phyloP scores from a whole-genome alignment of 2,888 invertebrate species.

The Oligia fasciuncula region DNA sequence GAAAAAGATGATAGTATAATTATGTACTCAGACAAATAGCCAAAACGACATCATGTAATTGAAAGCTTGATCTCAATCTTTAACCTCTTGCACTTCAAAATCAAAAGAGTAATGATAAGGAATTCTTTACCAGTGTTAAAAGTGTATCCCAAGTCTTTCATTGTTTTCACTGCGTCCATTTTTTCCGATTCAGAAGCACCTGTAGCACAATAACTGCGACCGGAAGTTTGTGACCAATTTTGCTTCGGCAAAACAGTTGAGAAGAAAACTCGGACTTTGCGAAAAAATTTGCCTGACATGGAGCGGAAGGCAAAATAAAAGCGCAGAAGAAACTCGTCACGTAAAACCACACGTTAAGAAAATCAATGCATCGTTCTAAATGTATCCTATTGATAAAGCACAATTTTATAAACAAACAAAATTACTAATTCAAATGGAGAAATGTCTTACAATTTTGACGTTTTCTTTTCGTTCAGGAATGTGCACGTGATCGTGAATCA shows the following conservation, averaged over 20 bases:
- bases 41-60: not conserved
- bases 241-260: constrained; percentile 46
- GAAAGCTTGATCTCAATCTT: not conserved
- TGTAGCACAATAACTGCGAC: constrained; percentile 39
- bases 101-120: not conserved
- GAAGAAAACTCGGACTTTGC: constrained; percentile 44
- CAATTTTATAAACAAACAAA: constrained; percentile 53
- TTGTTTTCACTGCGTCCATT: constrained; percentile 80
- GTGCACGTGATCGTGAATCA: not conserved
- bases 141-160: constrained; percentile 89
- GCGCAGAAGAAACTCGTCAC: not conserved
- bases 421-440: constrained; percentile 33
- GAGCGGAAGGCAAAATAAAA: constrained; percentile 20
- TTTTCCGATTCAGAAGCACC: constrained; percentile 47
- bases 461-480: constrained; percentile 47
- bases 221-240: constrained; percentile 59
- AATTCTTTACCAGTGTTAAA: constrained; percentile 87
- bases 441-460: constrained; percentile 29
- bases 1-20: not conserved
- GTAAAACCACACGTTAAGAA: not conserved
- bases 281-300: constrained; percentile 57
- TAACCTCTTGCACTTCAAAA: constrained; percentile 32
- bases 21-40: not conserved
- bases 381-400: constrained; percentile 22
- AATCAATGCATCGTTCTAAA: constrained; percentile 1